Conservation (phyloP, 2,113 vertebrate species). For the Microtus montanus region DNA sequence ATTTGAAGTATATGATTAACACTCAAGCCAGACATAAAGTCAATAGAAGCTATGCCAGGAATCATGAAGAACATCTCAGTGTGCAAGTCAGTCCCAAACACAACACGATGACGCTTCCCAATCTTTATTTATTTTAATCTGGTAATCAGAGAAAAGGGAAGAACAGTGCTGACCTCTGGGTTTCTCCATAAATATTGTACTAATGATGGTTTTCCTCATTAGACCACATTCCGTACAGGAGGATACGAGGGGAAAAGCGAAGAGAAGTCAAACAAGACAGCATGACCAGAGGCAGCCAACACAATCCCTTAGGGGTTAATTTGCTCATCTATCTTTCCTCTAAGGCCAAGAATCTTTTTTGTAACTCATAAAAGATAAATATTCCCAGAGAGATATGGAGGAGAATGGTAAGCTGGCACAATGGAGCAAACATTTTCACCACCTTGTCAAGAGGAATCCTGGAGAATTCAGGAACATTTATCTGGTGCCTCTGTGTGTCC, state of each 20-base stretch:
- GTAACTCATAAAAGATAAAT: conserved; percentile 85
- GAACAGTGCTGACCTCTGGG: not conserved
- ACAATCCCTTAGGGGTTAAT: conserved; percentile 68
- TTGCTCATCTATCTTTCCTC: conserved; percentile 75
- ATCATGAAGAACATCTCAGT: not conserved
- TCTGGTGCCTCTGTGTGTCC: not conserved
- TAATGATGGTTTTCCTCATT: conserved; percentile 40
- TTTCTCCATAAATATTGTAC: conserved; percentile 46
- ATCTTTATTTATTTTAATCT: not conserved
- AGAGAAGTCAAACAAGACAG: not conserved
- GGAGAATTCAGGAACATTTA: not conserved
- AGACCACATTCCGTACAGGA: not conserved
- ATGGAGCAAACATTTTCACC: conserved; percentile 55
- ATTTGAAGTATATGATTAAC: not conserved
- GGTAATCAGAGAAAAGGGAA: not conserved
- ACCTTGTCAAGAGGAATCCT: not conserved
- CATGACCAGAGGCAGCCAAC: conserved; percentile 63
- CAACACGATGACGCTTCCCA: not conserved
- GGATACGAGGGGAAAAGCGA: not conserved
- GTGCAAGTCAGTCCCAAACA: not conserved
- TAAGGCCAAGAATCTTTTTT: conserved; percentile 79
- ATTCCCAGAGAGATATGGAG: conserved; percentile 85
- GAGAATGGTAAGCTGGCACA: not conserved
- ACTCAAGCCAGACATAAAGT: not conserved
- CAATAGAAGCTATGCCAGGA: not conserved